Evolutionary conservation across 2,888 invertebrate species (phyloP).

Genomic region (Apocheima hispidaria): DNA sequence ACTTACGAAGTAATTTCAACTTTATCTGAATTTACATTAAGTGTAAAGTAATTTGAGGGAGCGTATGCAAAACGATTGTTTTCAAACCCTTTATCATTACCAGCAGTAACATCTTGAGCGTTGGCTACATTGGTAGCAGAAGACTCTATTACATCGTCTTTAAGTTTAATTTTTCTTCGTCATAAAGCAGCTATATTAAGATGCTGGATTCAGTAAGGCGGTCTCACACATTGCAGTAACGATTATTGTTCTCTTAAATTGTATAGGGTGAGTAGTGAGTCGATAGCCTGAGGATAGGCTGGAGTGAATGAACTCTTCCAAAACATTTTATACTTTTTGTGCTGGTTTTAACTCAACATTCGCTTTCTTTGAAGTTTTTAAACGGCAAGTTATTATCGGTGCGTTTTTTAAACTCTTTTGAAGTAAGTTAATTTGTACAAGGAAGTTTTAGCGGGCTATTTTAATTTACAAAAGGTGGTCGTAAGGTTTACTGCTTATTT

Average conservation of each 20-base stretch:
- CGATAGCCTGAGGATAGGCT: constrained; percentile 59
- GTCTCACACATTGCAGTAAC: constrained; percentile 72
- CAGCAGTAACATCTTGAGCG: constrained; percentile 44
- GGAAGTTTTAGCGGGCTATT: constrained; percentile 39
- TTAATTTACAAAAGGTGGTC: constrained; percentile 21
- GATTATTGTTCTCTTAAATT: constrained; percentile 70
- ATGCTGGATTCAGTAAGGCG: constrained; percentile 56
- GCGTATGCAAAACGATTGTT: constrained; percentile 53
- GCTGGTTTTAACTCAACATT: constrained; percentile 50
- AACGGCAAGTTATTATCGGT: constrained; percentile 45
- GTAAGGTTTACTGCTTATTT: background rate
- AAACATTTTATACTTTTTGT: constrained; percentile 51
- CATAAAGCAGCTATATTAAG: constrained; percentile 32
- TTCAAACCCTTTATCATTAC: constrained; percentile 54
- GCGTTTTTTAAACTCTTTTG: constrained; percentile 42
- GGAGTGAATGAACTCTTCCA: constrained; percentile 67
- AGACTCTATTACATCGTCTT: constrained; percentile 21
- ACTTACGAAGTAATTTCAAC: constrained; percentile 47
- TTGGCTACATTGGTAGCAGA: constrained; percentile 24
- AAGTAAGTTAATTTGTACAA: constrained; percentile 40
- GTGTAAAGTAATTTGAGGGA: constrained; percentile 42
- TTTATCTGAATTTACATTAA: constrained; percentile 45
- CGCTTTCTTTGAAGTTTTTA: constrained; percentile 59
- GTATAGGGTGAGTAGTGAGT: constrained; percentile 66
- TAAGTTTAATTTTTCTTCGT: constrained; percentile 31